These are phyloP conservation scores for Tuberolachnus salignus DNA, from an alignment of 2,888 invertebrate genomes.

Conservation along the genomic window DNA sequence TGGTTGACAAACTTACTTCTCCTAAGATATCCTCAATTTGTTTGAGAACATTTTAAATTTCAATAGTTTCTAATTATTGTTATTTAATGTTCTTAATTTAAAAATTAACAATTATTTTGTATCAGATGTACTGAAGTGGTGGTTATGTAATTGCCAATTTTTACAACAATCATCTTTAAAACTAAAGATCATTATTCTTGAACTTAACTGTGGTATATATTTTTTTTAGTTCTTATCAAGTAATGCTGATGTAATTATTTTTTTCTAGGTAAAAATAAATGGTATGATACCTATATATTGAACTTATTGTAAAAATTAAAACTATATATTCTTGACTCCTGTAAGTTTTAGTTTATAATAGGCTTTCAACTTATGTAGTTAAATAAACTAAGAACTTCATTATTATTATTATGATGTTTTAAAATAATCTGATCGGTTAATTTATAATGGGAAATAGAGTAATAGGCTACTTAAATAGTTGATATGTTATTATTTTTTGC, in stretches of 20 bases:
- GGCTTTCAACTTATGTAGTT: neutral
- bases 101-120: neutral
- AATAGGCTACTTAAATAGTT: slow-evolving; percentile 53
- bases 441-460: slow-evolving; percentile 27
- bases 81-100: neutral
- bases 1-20: neutral
- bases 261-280: neutral
- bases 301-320: neutral
- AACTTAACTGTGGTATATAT: too few relatives aligned
- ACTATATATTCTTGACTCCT: neutral
- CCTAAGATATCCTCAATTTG: neutral
- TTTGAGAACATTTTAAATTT: too few relatives aligned
- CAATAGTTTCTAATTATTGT: too few relatives aligned
- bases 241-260: neutral
- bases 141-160: too few relatives aligned
- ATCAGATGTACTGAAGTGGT: too few relatives aligned
- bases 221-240: too few relatives aligned
- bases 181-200: too few relatives aligned
- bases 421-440: slow-evolving; percentile 6
- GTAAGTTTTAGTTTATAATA: neutral
- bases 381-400: neutral
- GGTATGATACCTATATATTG: too few relatives aligned
- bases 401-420: neutral
- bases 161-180: too few relatives aligned
- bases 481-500: slow-evolving; percentile 55